Evolutionary conservation across 2,888 invertebrate genomes (phyloP), one percentile per base, ranked within the genome.

Genomic region (Drosophila histrio): DNA sequence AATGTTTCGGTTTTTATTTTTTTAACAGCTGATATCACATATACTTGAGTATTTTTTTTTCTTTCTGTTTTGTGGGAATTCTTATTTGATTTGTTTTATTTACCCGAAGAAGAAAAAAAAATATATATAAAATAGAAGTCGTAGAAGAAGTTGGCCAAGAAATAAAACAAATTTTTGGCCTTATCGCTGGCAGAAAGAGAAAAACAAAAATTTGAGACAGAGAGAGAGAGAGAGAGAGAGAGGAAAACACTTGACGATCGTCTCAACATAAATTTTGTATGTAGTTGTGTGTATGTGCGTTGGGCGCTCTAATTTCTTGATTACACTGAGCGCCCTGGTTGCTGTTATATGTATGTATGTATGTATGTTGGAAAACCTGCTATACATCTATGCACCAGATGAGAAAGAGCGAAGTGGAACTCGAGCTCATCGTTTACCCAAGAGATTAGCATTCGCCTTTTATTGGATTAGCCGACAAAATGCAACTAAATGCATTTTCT

Each of bases 271-370:
- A 38, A 5, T 38, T 38, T 38, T 38, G n/a, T 2, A 5, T n/a
- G 7, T 30, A n/a, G 41, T 15, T 36, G 38, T 26, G 24, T 53
- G 30, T 15, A 11, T 30, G 43, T 13, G 43, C 26, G 22, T 21
- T 11, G 15, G 26, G 56, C 54, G 81, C 81, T 87, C 85, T 84
- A 82, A 82, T 82, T 87, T 87, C 61, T 84, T 84, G 70, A 78
- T 87, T 82, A 82, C 73, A 82, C 85, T 76, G 56, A 38, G 44
- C 62, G 15, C 34, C 17, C 44, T 28, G 59, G 32, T 62, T 36
- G 39, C 46, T 28, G 36, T 61, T 44, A 38, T 47, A 56, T n/a
- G n/a, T n/a, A n/a, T n/a, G n/a, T n/a, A n/a, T n/a, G n/a, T n/a
- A n/a, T n/a, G n/a, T n/a, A n/a, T 47, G 43, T 50, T 28, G 26